A percentile compares a stretch with the other conserved stretches of the same genome.
phyloP scores from a whole-genome alignment of 2,113 vertebrate genomes.

The Bolborhynchus lineola region DNA sequence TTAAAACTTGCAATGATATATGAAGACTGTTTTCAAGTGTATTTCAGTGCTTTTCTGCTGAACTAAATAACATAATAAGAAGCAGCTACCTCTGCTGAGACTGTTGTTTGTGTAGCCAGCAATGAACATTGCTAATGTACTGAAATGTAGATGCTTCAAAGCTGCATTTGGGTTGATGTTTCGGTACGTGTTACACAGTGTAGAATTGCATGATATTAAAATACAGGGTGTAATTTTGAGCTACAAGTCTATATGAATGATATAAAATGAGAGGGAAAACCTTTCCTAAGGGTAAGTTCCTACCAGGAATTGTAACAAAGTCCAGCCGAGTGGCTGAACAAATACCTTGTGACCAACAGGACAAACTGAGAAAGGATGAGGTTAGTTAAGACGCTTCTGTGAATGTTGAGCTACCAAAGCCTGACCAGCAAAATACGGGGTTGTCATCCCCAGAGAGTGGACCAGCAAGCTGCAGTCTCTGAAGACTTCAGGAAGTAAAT shows the following conservation, averaged over 20 bases:
- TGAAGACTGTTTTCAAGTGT: not conserved
- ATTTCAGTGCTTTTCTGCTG: not conserved
- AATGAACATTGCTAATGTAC: not conserved
- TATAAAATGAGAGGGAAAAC: not conserved
- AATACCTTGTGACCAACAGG: not conserved
- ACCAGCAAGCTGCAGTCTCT: not conserved
- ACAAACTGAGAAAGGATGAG: not conserved
- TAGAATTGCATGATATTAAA: not conserved
- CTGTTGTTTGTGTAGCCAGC: not conserved
- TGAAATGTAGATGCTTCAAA: not conserved
- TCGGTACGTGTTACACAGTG: not conserved
- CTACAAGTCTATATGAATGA: not conserved
- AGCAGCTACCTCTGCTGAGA: not conserved
- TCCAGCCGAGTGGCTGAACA: not conserved
- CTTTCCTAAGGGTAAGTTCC: not conserved
- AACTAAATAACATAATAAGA: not conserved
- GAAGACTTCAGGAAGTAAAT: not conserved
- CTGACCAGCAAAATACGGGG: fast-evolving
- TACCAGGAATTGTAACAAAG: not conserved
- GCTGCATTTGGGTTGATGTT: not conserved
- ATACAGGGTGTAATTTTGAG: not conserved
- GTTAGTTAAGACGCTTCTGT: not conserved
- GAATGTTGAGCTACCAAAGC: not conserved
- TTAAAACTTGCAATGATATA: not conserved
- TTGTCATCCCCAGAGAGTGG: not conserved